Base-by-base conservation (phyloP, 2,113 vertebrate genomes). In the Probosciger aterrimus region DNA sequence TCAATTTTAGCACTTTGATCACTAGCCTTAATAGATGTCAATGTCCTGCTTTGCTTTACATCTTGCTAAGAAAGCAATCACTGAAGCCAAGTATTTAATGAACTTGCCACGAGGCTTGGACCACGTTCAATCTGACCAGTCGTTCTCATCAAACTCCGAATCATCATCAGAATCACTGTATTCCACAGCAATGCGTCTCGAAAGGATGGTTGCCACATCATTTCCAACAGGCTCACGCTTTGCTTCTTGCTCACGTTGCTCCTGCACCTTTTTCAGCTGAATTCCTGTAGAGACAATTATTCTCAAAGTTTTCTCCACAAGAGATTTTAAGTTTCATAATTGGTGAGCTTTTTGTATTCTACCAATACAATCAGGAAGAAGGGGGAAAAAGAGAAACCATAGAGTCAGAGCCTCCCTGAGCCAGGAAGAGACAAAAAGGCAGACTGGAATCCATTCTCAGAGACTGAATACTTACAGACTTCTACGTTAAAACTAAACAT, bases 241-340 rank as follows among this genome's bases (percentile, higher is more conserved):
- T 3, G 99, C 99, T 97, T 99, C 99, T 96, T 99, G 99, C 86
- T 99, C 99, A 41, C 99, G 99, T 88, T 99, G 99, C 94, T 99
- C 99, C 97, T 99, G 99, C n/a, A 99, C 99, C 95, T 99, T 99
- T 75, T 99, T 99, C 96, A 99, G 92, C 97, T 99, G 99, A 71
- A 99, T 99, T 90, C 99, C 99, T 99, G 90, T 41, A 83, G 78
- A 83, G 80, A 96, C 49, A 93, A 13, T 4, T 6, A 39, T 44
- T 13, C 46, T 96, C 69, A 68, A 59, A 65, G 60, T 46, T 39
- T 18, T 24, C 53, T 39, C 16, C 47, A 44, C 24, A 41, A 76
- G 30, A 37, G 15, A 46, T 30, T 50, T 68, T 4, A 3, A 5
- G 11, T 39, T 70, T 57, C 10, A 15, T 18, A 6, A 22, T 2